Conservation (phyloP, 2,797 vertebrate species). For the Rousettus madagascariensis region DNA sequence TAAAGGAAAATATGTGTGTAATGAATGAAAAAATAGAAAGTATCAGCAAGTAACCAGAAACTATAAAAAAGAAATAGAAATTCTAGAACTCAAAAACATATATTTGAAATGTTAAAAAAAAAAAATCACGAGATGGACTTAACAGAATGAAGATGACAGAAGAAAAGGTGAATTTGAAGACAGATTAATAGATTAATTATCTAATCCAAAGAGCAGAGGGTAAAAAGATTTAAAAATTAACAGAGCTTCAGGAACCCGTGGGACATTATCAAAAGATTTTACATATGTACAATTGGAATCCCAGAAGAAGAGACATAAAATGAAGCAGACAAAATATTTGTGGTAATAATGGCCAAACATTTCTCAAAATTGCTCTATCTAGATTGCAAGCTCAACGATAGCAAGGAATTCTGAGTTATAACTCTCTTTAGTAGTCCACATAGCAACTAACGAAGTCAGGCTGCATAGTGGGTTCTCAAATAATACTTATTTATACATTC, state of each 20-base stretch:
- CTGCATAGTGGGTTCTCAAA: background rate
- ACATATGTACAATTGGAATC: background rate
- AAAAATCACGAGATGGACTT: background rate
- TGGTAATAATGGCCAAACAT: background rate
- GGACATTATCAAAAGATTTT: background rate
- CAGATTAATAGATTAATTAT: background rate
- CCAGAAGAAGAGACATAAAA: background rate
- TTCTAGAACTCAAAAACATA: conserved; percentile 1
- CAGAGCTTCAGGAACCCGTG: background rate
- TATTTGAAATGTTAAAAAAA: background rate
- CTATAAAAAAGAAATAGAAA: conserved; percentile 19
- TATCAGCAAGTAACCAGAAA: background rate
- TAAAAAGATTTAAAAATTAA: background rate
- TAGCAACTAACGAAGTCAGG: background rate
- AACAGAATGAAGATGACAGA: background rate
- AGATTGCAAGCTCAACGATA: background rate
- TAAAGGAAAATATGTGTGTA: background rate
- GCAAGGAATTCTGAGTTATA: background rate
- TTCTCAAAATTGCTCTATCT: background rate
- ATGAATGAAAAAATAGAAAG: background rate
- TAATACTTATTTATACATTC: background rate
- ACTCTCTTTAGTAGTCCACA: background rate
- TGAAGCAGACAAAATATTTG: background rate
- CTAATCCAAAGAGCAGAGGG: background rate
- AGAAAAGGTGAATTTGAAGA: conserved; percentile 11